Conservation (phyloP, 1,140 invertebrate genomes). For the Drosophila parabipectinata region DNA sequence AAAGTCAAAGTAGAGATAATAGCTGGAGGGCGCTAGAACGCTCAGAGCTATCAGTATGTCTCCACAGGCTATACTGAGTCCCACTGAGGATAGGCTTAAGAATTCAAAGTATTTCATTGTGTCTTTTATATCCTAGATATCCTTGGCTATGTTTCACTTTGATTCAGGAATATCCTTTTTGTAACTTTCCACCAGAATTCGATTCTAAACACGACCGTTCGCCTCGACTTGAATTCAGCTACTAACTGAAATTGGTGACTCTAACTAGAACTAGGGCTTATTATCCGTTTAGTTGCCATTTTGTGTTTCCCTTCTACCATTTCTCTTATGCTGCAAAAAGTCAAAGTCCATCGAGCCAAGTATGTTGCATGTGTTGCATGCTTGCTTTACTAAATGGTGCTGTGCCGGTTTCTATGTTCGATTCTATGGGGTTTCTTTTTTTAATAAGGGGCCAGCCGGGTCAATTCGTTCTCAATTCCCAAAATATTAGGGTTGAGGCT, state of each 20-base stretch:
- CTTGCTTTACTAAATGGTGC: background rate
- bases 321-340: constrained; percentile 39
- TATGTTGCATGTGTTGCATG: constrained; percentile 32
- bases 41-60: constrained; percentile 61
- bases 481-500: constrained; percentile 62
- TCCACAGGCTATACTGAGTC: constrained; percentile 65
- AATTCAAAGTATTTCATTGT: constrained; percentile 78
- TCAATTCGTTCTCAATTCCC: constrained; percentile 35
- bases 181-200: background rate
- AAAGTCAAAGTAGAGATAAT: constrained; percentile 72
- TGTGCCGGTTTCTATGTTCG: constrained; percentile 6
- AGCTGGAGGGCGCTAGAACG: constrained; percentile 62
- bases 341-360: constrained; percentile 34
- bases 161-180: constrained; percentile 18
- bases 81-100: constrained; percentile 67
- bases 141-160: background rate
- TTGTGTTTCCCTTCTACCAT: constrained; percentile 30
- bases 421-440: constrained; percentile 42
- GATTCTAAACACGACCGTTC: constrained; percentile 44
- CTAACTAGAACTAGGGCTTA: constrained; percentile 51
- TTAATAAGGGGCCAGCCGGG: constrained; percentile 6
- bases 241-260: constrained; percentile 48
- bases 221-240: constrained; percentile 45
- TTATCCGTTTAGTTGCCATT: constrained; percentile 57
- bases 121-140: background rate